These are phyloP conservation scores for Myotis vivesi DNA, from an alignment of 2,797 vertebrate species.

Conservation along the genomic window DNA sequence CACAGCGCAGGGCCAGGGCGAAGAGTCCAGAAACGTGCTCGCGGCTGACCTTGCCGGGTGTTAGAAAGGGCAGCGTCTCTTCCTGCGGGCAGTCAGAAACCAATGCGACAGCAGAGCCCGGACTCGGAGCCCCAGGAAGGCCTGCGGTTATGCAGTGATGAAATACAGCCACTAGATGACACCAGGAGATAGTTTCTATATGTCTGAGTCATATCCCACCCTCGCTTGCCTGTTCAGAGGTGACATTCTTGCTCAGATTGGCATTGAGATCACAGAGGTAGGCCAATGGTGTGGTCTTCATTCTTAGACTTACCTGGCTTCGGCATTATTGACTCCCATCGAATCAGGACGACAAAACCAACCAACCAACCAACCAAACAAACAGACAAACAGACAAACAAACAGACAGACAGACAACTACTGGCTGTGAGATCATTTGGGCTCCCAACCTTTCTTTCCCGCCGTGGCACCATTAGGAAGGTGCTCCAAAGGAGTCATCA, in stretches of 20 bases:
- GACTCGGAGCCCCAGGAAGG: slow-evolving; percentile 49
- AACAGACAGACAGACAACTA: too few species aligned
- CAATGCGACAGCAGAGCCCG: slow-evolving; percentile 60
- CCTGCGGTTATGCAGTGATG: slow-evolving; percentile 90
- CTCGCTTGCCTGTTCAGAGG: slow-evolving; percentile 75
- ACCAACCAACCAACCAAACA: background rate
- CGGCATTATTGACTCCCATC: slow-evolving; percentile 80
- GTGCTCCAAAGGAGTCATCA: background rate
- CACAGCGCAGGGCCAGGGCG: slow-evolving; percentile 75
- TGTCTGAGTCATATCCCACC: slow-evolving; percentile 82
- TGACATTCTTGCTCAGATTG: slow-evolving; percentile 81
- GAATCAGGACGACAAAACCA: background rate
- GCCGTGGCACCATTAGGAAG: slow-evolving; percentile 33
- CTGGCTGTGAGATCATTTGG: slow-evolving; percentile 71
- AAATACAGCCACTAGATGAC: slow-evolving; percentile 95
- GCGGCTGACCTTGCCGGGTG: slow-evolving; percentile 76
- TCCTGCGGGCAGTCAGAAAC: slow-evolving; percentile 76
- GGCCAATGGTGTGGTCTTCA: slow-evolving; percentile 78
- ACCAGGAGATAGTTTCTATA: slow-evolving; percentile 92
- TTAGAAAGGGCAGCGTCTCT: slow-evolving; percentile 80
- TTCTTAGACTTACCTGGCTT: slow-evolving; percentile 80
- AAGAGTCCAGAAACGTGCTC: slow-evolving; percentile 78
- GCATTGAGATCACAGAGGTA: slow-evolving; percentile 83
- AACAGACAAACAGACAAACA: too few species aligned
- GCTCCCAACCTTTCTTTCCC: slow-evolving; percentile 62